Evolutionary conservation across 1,140 invertebrate species (phyloP).

Genomic region (Mizuhopecten yessoensis): DNA sequence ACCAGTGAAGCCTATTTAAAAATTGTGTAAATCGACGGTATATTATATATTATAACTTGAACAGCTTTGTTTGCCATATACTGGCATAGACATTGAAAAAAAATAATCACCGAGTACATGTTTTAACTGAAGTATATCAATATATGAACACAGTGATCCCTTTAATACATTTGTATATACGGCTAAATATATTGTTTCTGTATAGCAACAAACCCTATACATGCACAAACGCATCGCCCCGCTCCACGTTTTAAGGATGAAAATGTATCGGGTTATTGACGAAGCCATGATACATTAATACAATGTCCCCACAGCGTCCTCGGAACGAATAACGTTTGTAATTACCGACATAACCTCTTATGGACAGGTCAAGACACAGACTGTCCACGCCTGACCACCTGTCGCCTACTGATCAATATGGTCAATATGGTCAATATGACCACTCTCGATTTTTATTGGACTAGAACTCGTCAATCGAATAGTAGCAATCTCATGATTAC

Average conservation of each 20-base stretch:
- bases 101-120: no score
- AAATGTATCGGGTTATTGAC: background rate
- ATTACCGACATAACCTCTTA: background rate
- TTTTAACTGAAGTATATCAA: no score
- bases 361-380: slow-evolving; percentile 18
- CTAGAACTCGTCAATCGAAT: background rate
- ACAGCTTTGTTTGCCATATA: no score
- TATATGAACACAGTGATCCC: no score
- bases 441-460: slow-evolving; percentile 9
- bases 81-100: no score
- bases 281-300: background rate
- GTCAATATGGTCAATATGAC: background rate
- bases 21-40: no score
- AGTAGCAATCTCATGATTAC: slow-evolving; percentile 15
- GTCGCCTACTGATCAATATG: background rate
- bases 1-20: no score
- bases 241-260: background rate
- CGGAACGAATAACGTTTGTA: background rate
- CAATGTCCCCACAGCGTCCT: background rate
- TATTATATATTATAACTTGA: no score
- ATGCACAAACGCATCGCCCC: no score
- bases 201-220: no score
- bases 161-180: no score
- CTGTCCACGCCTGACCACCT: slow-evolving; percentile 36
- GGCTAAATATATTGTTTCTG: no score